A percentile compares a stretch with the other conserved stretches of the same genome.
These are phyloP conservation scores for Rhinoptilus africanus DNA, from an alignment of 2,113 vertebrate genomes.

Conservation along the genomic window DNA sequence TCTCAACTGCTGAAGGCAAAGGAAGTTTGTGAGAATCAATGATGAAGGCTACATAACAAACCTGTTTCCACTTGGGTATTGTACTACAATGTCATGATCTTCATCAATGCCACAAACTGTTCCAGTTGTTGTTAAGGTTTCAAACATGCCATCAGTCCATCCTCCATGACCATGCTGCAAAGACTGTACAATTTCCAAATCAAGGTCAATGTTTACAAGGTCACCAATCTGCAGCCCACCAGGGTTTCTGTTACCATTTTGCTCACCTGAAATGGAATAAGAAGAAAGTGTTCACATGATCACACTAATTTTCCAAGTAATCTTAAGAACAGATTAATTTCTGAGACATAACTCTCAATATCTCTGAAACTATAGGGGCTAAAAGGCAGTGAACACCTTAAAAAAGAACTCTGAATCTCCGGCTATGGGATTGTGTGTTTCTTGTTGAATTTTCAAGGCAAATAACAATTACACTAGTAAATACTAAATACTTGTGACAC, in stretches of 20 bases:
- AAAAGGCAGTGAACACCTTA: not conserved
- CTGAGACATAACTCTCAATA: not conserved
- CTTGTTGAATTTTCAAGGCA: not conserved
- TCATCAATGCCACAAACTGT: slow-evolving; percentile 98
- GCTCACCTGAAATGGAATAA: slow-evolving; percentile 82
- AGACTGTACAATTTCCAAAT: slow-evolving; percentile 98
- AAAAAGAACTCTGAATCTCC: not conserved
- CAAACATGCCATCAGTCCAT: slow-evolving; percentile 99
- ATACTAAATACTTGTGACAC: not conserved
- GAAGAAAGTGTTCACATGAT: not conserved
- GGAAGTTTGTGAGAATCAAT: not conserved
- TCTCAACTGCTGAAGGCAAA: not conserved
- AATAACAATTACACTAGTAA: not conserved
- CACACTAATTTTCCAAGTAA: not conserved
- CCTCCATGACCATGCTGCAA: slow-evolving; percentile 98
- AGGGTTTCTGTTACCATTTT: slow-evolving; percentile 97
- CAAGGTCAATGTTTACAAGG: slow-evolving; percentile 97
- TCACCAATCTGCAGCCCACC: slow-evolving; percentile 96
- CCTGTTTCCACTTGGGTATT: slow-evolving; percentile 98
- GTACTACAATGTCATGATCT: slow-evolving; percentile 98
- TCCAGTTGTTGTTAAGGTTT: slow-evolving; percentile 97
- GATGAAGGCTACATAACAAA: slow-evolving; percentile 50
- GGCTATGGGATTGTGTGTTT: not conserved
- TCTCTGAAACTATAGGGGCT: not conserved
- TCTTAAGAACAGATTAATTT: not conserved